phyloP scores from a whole-genome alignment of 2,797 vertebrate genomes.

The Cacajao melanocephalus region DNA sequence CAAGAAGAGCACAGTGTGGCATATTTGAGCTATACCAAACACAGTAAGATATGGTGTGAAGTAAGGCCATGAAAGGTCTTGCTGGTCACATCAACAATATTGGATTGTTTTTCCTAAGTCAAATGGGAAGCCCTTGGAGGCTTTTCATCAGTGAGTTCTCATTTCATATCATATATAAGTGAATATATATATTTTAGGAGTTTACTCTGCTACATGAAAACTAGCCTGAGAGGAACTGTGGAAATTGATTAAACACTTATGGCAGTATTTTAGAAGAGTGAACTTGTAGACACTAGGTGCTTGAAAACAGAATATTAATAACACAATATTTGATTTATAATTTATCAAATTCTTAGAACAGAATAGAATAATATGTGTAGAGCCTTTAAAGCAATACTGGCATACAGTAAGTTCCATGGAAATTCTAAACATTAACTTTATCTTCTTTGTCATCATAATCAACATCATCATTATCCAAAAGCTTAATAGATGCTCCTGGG shows the following conservation, averaged over 20 bases:
- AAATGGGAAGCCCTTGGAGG: background rate
- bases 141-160: background rate
- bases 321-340: background rate
- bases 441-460: background rate
- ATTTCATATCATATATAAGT: background rate
- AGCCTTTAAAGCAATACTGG: background rate
- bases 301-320: background rate
- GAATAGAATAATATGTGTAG: background rate
- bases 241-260: background rate
- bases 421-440: background rate
- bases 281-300: background rate
- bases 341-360: background rate
- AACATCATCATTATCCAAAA: background rate
- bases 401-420: background rate
- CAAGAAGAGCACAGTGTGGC: accelerated
- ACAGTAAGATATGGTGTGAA: too few species aligned
- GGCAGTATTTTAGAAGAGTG: background rate
- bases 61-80: background rate
- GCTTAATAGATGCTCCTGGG: background rate
- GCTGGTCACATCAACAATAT: background rate
- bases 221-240: background rate
- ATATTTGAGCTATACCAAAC: background rate
- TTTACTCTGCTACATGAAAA: background rate
- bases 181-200: background rate
- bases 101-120: background rate